Base-by-base conservation (phyloP, 2,797 vertebrate species). In the Delichon dasypus region DNA sequence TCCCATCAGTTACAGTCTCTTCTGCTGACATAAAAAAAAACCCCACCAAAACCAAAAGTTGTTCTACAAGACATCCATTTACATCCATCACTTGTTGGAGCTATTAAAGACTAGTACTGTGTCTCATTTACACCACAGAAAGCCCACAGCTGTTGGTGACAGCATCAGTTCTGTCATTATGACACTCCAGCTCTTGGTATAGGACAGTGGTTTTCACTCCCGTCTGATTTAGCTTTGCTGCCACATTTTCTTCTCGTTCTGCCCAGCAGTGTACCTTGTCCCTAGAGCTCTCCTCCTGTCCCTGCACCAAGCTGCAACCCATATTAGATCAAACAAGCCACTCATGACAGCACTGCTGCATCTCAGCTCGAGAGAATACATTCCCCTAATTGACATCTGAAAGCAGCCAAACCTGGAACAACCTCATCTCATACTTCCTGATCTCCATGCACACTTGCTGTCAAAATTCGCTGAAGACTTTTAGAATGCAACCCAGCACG, bases 251-350 rank as follows among this genome's bases (percentile, higher is more conserved):
- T 54, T 36, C 44, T 60, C 9, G 42, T 60, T 18, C 30, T 50
- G 30, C 58, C 50, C 61, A 67, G 42, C 3, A 0, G 27, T 0
- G 0, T 6, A 64, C 16, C 26, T 68, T 13, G 11, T 9, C 14
- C 18, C 7, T 25, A 68, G 8, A 68, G 15, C 29, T 51, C 40
- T 60, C 30, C 5, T 25, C 25, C 11, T 7, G 5, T 21, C 26
- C 23, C 42, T 8, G 12, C 16, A 26, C n/a, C 66, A 30, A 14
- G 14, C 19, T 58, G 27, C 4, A 4, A 75, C 13, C 22, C 32
- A 34, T 27, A 21, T 11, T 12, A 5, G 0, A 38, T 30, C 22
- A 54, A 90, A 15, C 10, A 61, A 71, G 34, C 22, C 3, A 7
- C 47, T n/a, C 2, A 1, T 2, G 7, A 32, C 44, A 65, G 32